phyloP scores from a whole-genome alignment of 2,113 vertebrate species.

The Syngnathoides biaculeatus region DNA sequence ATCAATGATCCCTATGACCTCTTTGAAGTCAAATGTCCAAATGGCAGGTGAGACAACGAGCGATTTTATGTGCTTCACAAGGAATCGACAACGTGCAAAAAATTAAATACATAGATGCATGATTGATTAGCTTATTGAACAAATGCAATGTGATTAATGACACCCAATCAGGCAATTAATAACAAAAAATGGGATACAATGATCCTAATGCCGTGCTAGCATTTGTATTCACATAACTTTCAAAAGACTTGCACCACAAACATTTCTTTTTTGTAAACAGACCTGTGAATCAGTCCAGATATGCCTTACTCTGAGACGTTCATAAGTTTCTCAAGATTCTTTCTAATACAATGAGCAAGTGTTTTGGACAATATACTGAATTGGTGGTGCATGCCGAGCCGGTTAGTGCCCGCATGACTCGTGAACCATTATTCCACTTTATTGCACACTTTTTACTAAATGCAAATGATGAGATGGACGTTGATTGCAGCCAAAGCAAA shows the following conservation, averaged over 20 bases:
- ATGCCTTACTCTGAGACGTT: not conserved
- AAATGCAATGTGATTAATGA: not conserved
- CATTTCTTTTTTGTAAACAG: not conserved
- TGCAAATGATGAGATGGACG: not conserved
- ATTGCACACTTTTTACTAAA: not conserved
- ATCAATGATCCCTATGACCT: constrained; percentile 18
- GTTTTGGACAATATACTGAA: not conserved
- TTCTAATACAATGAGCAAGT: not conserved
- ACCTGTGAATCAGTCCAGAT: not conserved
- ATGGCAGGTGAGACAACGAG: not conserved
- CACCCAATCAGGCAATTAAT: not conserved
- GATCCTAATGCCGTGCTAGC: not conserved
- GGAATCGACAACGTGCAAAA: constrained; percentile 35
- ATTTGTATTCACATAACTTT: constrained; percentile 1
- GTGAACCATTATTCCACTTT: not conserved
- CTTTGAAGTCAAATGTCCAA: not conserved
- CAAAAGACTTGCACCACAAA: not conserved
- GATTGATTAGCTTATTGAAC: constrained; percentile 26
- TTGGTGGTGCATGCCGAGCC: not conserved
- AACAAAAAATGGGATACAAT: not conserved
- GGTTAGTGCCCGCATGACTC: not conserved
- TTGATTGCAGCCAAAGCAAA: not conserved
- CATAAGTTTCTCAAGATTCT: not conserved
- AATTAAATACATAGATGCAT: constrained; percentile 46
- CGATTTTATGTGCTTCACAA: not conserved